Conservation (phyloP, 2,888 invertebrate genomes). For the Hemithea aestivaria region DNA sequence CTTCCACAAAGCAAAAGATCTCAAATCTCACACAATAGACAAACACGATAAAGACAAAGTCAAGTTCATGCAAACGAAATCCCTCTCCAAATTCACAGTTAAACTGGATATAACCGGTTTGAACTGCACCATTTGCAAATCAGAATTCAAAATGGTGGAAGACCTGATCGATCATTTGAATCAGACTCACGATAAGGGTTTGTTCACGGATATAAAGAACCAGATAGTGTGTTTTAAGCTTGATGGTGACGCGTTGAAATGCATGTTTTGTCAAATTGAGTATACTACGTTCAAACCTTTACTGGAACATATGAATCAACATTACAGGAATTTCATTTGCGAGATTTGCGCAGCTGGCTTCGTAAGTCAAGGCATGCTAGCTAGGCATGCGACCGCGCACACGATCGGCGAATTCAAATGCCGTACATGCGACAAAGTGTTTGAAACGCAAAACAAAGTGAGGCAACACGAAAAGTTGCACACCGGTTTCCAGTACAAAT, state of each 20-base stretch:
- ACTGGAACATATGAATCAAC: slow-evolving; percentile 59
- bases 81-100: slow-evolving; percentile 31
- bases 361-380: slow-evolving; percentile 46
- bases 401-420: slow-evolving; percentile 52
- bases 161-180: slow-evolving; percentile 34
- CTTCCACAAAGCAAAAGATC: slow-evolving; percentile 39
- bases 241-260: slow-evolving; percentile 43
- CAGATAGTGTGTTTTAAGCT: slow-evolving; percentile 57
- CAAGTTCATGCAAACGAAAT: slow-evolving; percentile 44
- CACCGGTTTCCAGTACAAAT: slow-evolving; percentile 48
- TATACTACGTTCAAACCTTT: slow-evolving; percentile 51
- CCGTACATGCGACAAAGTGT: slow-evolving; percentile 61
- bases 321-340: slow-evolving; percentile 57
- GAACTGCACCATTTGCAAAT: slow-evolving; percentile 36
- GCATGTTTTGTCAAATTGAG: slow-evolving; percentile 43
- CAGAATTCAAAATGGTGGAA: slow-evolving; percentile 30
- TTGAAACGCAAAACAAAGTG: slow-evolving; percentile 63
- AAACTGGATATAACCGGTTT: slow-evolving; percentile 46
- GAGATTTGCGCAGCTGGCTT: slow-evolving; percentile 55
- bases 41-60: slow-evolving; percentile 39
- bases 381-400: slow-evolving; percentile 48
- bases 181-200: slow-evolving; percentile 30
- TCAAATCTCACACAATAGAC: slow-evolving; percentile 48
- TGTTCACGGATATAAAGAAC: slow-evolving; percentile 39
- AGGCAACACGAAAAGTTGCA: slow-evolving; percentile 64